Conservation (phyloP, 2,888 invertebrate genomes). For the Cantharis lateralis region DNA sequence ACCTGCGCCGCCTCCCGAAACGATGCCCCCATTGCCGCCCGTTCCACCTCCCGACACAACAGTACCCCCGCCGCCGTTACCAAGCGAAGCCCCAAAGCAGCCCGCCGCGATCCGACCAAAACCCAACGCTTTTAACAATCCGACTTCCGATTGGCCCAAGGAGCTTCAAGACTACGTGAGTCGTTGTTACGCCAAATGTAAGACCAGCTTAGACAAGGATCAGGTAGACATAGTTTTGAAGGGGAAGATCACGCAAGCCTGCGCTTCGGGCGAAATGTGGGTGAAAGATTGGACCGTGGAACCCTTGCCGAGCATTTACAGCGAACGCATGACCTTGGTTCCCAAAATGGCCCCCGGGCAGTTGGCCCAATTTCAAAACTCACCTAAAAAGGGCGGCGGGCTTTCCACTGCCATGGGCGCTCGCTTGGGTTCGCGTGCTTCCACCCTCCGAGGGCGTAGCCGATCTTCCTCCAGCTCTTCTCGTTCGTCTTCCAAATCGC, state of each 20-base stretch:
- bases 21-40: conserved; percentile 61
- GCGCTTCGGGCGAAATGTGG: conserved; percentile 84
- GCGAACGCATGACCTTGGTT: conserved; percentile 72
- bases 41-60: conserved; percentile 47
- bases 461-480: conserved; percentile 52
- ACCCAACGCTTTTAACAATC: conserved; percentile 58
- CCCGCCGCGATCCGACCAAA: conserved; percentile 36
- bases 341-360: conserved; percentile 66
- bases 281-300: conserved; percentile 94
- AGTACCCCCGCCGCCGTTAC: conserved; percentile 60
- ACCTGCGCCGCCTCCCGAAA: conserved; percentile 60
- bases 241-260: conserved; percentile 90
- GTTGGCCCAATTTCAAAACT: conserved; percentile 64
- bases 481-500: conserved; percentile 45
- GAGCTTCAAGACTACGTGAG: conserved; percentile 86
- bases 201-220: conserved; percentile 87
- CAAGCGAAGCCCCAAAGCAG: conserved; percentile 47
- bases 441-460: conserved; percentile 50
- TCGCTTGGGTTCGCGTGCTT: conserved; percentile 61
- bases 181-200: conserved; percentile 89
- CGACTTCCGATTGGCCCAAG: conserved; percentile 77
- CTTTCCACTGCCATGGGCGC: conserved; percentile 65
- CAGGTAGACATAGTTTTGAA: conserved; percentile 93
- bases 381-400: conserved; percentile 53
- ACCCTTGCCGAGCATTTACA: conserved; percentile 86